Base-by-base conservation (phyloP, 2,113 vertebrate species). In the Corythornis cristatus region DNA sequence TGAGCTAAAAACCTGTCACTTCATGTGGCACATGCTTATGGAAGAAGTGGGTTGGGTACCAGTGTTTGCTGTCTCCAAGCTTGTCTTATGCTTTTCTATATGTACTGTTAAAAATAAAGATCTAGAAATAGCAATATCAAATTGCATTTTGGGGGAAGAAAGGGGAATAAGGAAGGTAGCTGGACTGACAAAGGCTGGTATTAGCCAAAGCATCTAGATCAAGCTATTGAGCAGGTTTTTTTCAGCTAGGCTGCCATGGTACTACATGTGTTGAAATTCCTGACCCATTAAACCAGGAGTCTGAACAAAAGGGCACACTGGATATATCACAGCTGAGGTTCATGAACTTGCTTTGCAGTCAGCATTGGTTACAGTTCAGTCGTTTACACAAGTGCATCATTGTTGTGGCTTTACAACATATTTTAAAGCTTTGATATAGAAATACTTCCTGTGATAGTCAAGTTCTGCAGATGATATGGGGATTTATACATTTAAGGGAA, bases 291-390 rank as follows among this genome's bases (percentile, higher is more conserved):
- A 83, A 88, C 35, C 3, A 9, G 25, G 76, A 83, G 23, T 73
- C 79, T 58, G 74, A 93, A 60, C 65, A 83, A 76, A 83, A 50
- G 13, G 26, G 73, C 6, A 16, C 80, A 14, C 50, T 90, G 96
- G 90, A 79, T 90, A 54, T 57, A 57, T 93, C n/a, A 78, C 65
- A 95, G 93, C 88, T 93, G 84, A 96, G 93, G 94, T 83, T 92
- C 89, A 71, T 93, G 91, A 92, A 93, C 93, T 95, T 66, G 31
- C 91, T 90, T 81, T 92, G 42, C 74, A 61, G 91, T 79, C 81
- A 85, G 86, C 54, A 35, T 86, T 82, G 94, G 95, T 96, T 97
- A 96, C 95, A 96, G 70, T 76, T 91, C 90, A 95, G 85, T 92
- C 86, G 81, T 46, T 26, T 26, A 28, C 45, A 60, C 91, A 89